Percentiles rank a stretch among this genome's conserved stretches.
Conservation (phyloP, 2,888 invertebrate species). For the Mayetiola destructor region DNA sequence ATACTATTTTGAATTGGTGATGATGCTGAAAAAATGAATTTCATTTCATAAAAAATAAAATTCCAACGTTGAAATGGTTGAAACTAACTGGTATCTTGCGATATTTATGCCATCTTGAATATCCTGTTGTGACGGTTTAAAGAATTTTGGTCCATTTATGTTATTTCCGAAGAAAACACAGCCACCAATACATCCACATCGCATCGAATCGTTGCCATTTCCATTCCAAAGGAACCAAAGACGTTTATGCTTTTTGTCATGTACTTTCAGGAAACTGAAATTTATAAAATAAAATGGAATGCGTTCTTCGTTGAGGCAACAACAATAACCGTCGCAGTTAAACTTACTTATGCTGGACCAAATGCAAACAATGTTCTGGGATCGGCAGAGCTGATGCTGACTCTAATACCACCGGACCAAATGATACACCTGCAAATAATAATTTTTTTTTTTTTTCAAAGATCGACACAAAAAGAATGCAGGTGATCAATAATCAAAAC, state of each 20-base stretch:
- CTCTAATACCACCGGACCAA: slow-evolving; percentile 82
- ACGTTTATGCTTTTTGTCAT: slow-evolving; percentile 72
- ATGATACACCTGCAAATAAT: slow-evolving; percentile 40
- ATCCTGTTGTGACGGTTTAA: slow-evolving; percentile 70
- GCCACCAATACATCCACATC: slow-evolving; percentile 92
- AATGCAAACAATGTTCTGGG: slow-evolving; percentile 59
- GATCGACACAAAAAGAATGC: too few species aligned
- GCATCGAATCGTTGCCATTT: slow-evolving; percentile 43
- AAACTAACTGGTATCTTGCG: slow-evolving; percentile 43
- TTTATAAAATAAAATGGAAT: background rate
- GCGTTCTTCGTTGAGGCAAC: background rate
- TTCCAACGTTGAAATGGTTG: slow-evolving; percentile 39
- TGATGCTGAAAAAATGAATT: slow-evolving; percentile 39
- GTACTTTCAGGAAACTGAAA: slow-evolving; percentile 51
- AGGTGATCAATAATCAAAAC: background rate
- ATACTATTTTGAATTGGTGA: slow-evolving; percentile 64
- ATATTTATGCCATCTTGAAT: slow-evolving; percentile 69
- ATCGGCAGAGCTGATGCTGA: slow-evolving; percentile 70
- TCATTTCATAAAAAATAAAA: background rate
- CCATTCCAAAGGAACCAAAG: slow-evolving; percentile 91
- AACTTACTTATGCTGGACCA: slow-evolving; percentile 59
- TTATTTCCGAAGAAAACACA: slow-evolving; percentile 90
- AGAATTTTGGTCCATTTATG: slow-evolving; percentile 74
- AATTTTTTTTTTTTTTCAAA: too few species aligned
- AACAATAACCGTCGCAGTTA: background rate